These are phyloP conservation scores for Brachycybe producta DNA, from an alignment of 2,888 invertebrate genomes.

Conservation along the genomic window DNA sequence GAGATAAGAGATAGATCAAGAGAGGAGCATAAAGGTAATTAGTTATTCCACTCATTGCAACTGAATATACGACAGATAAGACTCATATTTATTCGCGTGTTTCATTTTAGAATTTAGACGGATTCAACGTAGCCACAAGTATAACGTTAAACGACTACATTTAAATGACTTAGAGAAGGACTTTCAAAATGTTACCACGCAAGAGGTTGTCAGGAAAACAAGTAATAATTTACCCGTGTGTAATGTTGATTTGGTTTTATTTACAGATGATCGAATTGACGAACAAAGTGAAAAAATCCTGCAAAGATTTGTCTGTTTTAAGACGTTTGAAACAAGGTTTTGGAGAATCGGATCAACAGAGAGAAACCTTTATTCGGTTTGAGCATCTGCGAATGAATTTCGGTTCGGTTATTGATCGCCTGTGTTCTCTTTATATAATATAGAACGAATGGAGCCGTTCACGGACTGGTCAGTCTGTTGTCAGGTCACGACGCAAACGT, in stretches of 20 bases:
- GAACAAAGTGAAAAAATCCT: not conserved
- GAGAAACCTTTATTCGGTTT: constrained; percentile 6
- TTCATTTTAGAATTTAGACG: not conserved
- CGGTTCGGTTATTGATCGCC: not conserved
- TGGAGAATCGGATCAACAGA: not conserved
- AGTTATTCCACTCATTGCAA: no score
- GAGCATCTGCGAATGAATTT: not conserved
- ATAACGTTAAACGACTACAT: constrained; percentile 8
- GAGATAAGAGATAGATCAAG: no score
- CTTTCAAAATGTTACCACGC: not conserved
- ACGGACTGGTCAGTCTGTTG: constrained; percentile 12
- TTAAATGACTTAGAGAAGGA: constrained; percentile 6
- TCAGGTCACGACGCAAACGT: constrained; percentile 11
- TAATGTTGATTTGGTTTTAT: not conserved
- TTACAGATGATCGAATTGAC: constrained; percentile 5
- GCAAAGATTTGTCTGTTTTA: not conserved
- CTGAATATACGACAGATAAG: no score
- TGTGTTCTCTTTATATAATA: not conserved
- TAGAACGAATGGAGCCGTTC: constrained; percentile 16
- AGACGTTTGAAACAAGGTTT: constrained; percentile 2
- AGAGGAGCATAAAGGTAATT: no score
- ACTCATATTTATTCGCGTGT: no score
- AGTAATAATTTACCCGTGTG: not conserved
- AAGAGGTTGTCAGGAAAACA: not conserved
- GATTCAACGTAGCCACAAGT: not conserved